Evolutionary conservation across 1,140 invertebrate species (phyloP).

Genomic region (Aphis gossypii): DNA sequence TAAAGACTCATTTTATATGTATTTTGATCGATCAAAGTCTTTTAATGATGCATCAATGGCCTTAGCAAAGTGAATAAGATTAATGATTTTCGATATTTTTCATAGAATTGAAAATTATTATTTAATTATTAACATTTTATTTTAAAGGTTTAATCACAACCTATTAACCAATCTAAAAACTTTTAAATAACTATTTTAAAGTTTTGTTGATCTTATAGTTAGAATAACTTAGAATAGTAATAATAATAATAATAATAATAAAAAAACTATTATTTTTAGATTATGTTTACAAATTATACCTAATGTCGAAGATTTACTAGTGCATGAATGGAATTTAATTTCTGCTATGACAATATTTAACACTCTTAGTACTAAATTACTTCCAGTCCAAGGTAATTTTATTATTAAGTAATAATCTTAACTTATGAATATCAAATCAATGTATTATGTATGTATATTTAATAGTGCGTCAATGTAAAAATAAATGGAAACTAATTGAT

Average conservation of each 20-base stretch:
- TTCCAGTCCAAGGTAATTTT: slow-evolving; percentile 49
- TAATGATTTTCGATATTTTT: neutral
- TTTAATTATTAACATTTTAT: neutral
- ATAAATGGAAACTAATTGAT: slow-evolving; percentile 54
- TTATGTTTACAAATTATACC: slow-evolving; percentile 52
- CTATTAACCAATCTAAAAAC: neutral
- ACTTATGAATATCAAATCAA: neutral
- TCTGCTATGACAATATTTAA: slow-evolving; percentile 56
- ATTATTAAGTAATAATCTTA: neutral
- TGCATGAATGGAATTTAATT: slow-evolving; percentile 51
- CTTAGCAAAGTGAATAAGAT: slow-evolving; percentile 38
- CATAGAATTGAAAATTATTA: neutral
- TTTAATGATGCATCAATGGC: slow-evolving; percentile 45
- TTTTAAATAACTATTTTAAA: neutral
- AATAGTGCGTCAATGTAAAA: slow-evolving; percentile 42
- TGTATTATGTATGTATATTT: neutral
- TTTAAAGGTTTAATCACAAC: neutral
- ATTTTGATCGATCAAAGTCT: slow-evolving; percentile 48
- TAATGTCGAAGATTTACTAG: neutral
- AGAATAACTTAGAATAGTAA: neutral
- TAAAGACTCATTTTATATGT: slow-evolving; percentile 42
- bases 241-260: neutral
- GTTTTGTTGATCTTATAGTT: neutral
- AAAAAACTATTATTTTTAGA: slow-evolving; percentile 9
- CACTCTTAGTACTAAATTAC: slow-evolving; percentile 38